phyloP scores from a whole-genome alignment of 2,797 vertebrate species.

The Takifugu rubripes region DNA sequence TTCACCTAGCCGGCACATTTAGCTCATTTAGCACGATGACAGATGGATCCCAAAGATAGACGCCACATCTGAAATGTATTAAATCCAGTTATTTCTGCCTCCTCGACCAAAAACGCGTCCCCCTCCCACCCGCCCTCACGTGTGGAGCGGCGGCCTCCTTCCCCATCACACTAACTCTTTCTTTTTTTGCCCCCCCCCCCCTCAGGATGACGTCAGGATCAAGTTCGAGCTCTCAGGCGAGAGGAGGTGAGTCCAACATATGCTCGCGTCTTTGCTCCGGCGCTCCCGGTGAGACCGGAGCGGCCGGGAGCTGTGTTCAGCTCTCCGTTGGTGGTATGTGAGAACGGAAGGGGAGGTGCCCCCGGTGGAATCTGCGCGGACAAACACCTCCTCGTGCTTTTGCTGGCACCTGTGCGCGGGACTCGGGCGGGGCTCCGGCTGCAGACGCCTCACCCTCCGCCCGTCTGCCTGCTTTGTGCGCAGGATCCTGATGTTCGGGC shows the following conservation, averaged over 20 bases:
- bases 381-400: conserved; percentile 28
- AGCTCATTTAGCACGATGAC: conserved; percentile 19
- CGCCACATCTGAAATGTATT: conserved; percentile 22
- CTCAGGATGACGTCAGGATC: conserved; percentile 81
- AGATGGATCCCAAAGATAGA: conserved; percentile 10
- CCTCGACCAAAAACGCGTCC: conserved; percentile 18
- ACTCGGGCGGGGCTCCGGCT: conserved; percentile 23
- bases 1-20: conserved; percentile 18
- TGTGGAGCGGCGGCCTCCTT: conserved; percentile 3
- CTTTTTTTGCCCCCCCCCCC: conserved; percentile 2
- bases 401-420: conserved; percentile 31
- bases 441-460: conserved; percentile 28
- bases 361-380: conserved; percentile 70
- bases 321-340: conserved; percentile 64
- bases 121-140: conserved; percentile 27
- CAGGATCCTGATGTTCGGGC: conserved; percentile 92
- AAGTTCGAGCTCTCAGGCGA: conserved; percentile 93
- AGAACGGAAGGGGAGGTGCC: conserved; percentile 77
- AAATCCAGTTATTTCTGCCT: conserved; percentile 27
- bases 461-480: conserved; percentile 17
- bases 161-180: neutral
- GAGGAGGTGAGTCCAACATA: conserved; percentile 77
- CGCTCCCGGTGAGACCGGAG: conserved; percentile 25
- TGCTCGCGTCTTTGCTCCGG: no score
- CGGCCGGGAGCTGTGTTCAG: no score